Percentiles rank a stretch among this genome's conserved stretches.
Evolutionary conservation across 2,888 invertebrate species (phyloP).

Genomic region (Hartigia nigra): DNA sequence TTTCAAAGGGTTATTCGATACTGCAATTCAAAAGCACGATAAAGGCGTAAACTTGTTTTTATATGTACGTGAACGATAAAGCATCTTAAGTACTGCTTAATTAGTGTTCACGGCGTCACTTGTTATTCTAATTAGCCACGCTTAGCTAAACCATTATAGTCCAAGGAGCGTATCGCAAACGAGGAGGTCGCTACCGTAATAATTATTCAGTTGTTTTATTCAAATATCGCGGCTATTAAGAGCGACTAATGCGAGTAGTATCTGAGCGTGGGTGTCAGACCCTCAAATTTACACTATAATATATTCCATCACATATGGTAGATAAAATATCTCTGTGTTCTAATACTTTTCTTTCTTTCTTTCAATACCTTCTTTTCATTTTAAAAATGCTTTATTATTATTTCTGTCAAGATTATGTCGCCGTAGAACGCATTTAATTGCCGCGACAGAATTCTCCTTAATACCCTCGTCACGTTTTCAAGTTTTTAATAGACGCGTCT

Average conservation of each 20-base stretch:
- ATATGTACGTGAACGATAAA: constrained; percentile 12
- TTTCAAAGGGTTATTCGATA: background rate
- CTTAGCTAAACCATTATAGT: constrained; percentile 39
- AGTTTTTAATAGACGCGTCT: background rate
- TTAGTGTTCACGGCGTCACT: constrained; percentile 49
- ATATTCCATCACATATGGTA: background rate
- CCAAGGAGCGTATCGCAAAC: constrained; percentile 26
- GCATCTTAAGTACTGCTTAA: constrained; percentile 36
- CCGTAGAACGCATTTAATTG: background rate
- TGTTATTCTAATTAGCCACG: constrained; percentile 56
- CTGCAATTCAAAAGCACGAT: background rate
- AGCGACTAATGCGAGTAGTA: background rate
- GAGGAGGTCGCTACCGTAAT: constrained; percentile 14
- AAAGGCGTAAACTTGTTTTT: background rate
- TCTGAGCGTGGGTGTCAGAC: constrained; percentile 2
- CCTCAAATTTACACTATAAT: background rate
- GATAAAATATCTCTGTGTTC: background rate
- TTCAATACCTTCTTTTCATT: background rate
- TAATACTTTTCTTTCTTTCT: background rate
- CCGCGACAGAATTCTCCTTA: background rate
- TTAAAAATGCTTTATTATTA: background rate
- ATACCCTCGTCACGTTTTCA: background rate
- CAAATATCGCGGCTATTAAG: constrained; percentile 26
- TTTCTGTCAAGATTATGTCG: background rate
- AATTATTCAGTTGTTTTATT: constrained; percentile 51